These are phyloP conservation scores for Platyura marginata DNA, from an alignment of 1,140 invertebrate species.

Conservation along the genomic window DNA sequence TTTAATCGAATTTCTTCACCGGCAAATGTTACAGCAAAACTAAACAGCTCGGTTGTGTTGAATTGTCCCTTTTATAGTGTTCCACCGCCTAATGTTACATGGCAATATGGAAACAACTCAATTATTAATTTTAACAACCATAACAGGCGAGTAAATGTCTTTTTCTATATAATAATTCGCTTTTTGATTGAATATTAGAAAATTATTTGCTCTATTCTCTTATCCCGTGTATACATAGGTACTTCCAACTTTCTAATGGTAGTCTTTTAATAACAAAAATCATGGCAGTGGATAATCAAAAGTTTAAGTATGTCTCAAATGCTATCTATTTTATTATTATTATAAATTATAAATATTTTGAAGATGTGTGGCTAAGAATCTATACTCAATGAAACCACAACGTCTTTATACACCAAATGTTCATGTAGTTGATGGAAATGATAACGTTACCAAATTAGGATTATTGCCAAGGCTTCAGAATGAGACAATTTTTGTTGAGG, in stretches of 20 bases:
- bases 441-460: not conserved
- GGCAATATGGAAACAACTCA: not conserved
- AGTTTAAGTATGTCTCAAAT: not conserved
- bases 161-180: too few species aligned
- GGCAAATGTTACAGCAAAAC: not conserved
- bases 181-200: too few species aligned
- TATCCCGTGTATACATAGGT: too few species aligned
- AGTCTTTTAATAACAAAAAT: slow-evolving; percentile 1
- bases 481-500: not conserved
- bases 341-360: too few species aligned
- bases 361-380: not conserved
- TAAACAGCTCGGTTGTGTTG: not conserved
- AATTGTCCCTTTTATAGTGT: not conserved
- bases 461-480: not conserved
- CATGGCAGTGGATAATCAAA: not conserved
- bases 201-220: too few species aligned
- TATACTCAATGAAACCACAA: not conserved
- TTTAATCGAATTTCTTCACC: not conserved
- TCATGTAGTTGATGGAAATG: not conserved
- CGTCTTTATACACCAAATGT: not conserved
- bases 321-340: too few species aligned
- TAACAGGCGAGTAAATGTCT: not conserved
- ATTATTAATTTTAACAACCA: not conserved
- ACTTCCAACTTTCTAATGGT: not conserved
- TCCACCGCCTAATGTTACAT: not conserved